Percentiles rank a stretch among this genome's conserved stretches.
Conservation (phyloP, 2,888 invertebrate genomes). For the Morpho deidamia region DNA sequence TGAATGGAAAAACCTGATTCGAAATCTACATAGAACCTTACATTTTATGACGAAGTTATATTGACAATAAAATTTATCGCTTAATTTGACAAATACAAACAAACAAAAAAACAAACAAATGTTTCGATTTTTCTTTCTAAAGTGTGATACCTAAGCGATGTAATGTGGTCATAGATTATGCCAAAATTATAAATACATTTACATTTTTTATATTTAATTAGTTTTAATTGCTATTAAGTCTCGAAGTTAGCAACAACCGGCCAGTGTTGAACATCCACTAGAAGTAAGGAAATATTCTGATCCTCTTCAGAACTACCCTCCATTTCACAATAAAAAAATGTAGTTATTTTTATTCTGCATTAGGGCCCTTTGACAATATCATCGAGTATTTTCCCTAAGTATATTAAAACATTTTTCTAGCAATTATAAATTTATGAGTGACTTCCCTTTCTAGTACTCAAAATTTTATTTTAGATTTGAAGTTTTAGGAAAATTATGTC, state of each 20-base stretch:
- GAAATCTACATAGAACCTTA: no score
- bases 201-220: conserved; percentile 38
- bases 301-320: conserved; percentile 68
- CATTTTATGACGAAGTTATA: no score
- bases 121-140: neutral
- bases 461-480: neutral
- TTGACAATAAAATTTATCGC: no score
- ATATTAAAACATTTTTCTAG: neutral
- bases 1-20: no score
- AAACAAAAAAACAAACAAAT: no score
- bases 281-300: conserved; percentile 63
- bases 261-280: conserved; percentile 74
- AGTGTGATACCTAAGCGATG: conserved; percentile 6
- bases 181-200: conserved; percentile 43
- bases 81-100: no score
- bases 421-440: neutral
- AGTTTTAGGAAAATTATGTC: neutral
- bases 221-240: conserved; percentile 54
- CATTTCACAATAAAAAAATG: conserved; percentile 61
- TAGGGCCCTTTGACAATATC: conserved; percentile 40
- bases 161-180: conserved; percentile 44
- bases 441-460: conserved; percentile 1
- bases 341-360: conserved; percentile 60
- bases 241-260: conserved; percentile 62
- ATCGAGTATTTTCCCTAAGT: neutral